Conservation (phyloP, 2,797 vertebrate species). For the Huso huso region DNA sequence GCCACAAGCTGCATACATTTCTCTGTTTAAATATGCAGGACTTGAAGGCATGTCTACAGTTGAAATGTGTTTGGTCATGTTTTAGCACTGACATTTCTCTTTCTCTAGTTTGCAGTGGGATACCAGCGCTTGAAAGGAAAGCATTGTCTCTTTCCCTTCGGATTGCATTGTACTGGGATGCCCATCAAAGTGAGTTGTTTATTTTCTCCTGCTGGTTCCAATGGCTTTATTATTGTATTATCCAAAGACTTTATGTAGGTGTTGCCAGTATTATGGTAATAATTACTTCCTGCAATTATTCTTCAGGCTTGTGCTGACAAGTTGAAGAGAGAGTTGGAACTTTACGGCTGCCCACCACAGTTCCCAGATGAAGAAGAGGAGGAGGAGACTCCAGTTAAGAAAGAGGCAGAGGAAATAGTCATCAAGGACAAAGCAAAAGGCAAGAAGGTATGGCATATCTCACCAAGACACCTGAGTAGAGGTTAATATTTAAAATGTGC, state of each 20-base stretch:
- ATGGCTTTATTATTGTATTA: too few species aligned
- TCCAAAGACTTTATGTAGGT: neutral
- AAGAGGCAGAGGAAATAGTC: conserved; percentile 65
- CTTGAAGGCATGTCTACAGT: too few species aligned
- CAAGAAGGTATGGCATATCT: conserved; percentile 72
- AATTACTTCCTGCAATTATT: neutral
- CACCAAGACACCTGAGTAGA: too few species aligned
- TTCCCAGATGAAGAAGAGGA: conserved; percentile 83
- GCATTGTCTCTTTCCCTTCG: conserved; percentile 87
- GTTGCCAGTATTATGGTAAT: neutral
- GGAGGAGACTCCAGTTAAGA: conserved; percentile 63
- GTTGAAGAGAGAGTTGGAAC: conserved; percentile 89
- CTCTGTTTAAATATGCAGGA: too few species aligned
- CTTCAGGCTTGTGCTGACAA: conserved; percentile 93
- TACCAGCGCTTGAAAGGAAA: conserved; percentile 89
- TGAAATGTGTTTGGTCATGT: too few species aligned
- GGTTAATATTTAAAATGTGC: too few species aligned
- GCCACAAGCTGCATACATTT: too few species aligned
- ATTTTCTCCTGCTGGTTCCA: neutral
- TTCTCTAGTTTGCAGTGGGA: conserved; percentile 74
- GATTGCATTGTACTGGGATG: conserved; percentile 96
- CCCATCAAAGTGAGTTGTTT: conserved; percentile 83
- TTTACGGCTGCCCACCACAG: conserved; percentile 87
- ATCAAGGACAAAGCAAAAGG: conserved; percentile 95
- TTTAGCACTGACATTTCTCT: too few species aligned